Percentiles rank a stretch among this genome's conserved stretches.
These are phyloP conservation scores for Rhynchotus rufescens DNA, from an alignment of 2,797 vertebrate species.

Conservation along the genomic window DNA sequence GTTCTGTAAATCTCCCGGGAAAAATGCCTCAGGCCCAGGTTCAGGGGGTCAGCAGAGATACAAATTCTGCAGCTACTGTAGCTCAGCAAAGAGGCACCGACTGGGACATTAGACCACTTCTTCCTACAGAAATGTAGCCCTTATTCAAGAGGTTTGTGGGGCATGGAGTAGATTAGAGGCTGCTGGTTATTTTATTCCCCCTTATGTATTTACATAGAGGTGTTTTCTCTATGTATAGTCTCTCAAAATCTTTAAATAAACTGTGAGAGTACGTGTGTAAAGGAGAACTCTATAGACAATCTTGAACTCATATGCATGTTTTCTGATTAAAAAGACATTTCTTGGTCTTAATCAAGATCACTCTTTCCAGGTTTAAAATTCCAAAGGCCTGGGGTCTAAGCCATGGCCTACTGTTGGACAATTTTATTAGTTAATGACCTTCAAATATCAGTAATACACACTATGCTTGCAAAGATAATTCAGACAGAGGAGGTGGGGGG, in stretches of 20 bases:
- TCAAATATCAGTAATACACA: not conserved
- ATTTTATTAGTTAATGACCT: not conserved
- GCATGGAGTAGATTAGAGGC: not conserved
- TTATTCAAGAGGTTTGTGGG: not conserved
- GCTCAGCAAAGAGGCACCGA: not conserved
- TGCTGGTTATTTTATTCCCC: not conserved
- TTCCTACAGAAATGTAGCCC: not conserved
- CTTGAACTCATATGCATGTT: not conserved
- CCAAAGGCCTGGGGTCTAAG: not conserved
- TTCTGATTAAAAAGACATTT: not conserved
- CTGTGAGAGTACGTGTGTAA: not conserved
- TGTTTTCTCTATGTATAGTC: not conserved
- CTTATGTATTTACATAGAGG: not conserved
- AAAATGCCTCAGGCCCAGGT: not conserved
- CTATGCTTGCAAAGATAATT: not conserved
- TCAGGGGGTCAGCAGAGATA: not conserved
- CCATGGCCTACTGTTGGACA: not conserved
- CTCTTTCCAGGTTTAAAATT: constrained; percentile 5
- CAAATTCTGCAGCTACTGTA: not conserved
- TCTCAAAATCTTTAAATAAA: not conserved
- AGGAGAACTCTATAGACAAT: not conserved
- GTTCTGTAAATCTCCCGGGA: no score
- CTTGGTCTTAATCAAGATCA: not conserved
- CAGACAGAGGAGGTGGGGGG: not conserved
- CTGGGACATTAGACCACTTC: not conserved